Evolutionary conservation across 2,113 vertebrate genomes (phyloP), one percentile per base, ranked within the genome.

Genomic region (Gopherus evgoodei): DNA sequence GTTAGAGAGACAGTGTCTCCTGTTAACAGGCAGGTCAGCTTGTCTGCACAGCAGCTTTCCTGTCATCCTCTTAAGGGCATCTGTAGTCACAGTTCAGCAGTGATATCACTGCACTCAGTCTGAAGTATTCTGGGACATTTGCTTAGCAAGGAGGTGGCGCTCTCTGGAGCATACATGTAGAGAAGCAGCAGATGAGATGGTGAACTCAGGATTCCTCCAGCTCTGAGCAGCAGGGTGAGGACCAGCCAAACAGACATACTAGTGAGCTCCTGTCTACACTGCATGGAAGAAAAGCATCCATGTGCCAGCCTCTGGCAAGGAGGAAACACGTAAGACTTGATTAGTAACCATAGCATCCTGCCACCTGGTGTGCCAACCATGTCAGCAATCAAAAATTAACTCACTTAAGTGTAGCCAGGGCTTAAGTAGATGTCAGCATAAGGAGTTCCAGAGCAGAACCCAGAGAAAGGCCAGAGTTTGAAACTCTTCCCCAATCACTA

Each of bases 91-190:
- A 59, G 57, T 59, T 59, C 11, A 29, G 57, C 57, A 59, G 57
- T 27, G 57, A 13, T 59, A 29, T 29, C 27, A 11, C 4, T 59
- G 57, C 57, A 59, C 57, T 59, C 57, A 81, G 76, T 22, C 75
- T 2, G 0, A 59, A 87, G 49, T 3, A 62, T 75, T 86, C 31
- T 0, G 0, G 75, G 56, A 25, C 19, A 25, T 12, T 65, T 79
- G 84, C 21, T 87, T 24, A 47, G 49, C 9, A 83, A 69, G 81
- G 52, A 82, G 27, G 62, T 3, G 0, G n/a, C 81, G 84, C 0
- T 83, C 78, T 0, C 0, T 59, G 27, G 57, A 59, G 27, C 27
- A 59, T 29, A 27, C 22, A 13, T 65, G 6, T 3, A 25, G 72
- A 14, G 24, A 47, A 83, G 88, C 86, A 86, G 6, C 16, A 56